Evolutionary conservation across 2,797 vertebrate genomes (phyloP), one percentile per base, ranked within the genome.

Genomic region (Manis crassicaudata): DNA sequence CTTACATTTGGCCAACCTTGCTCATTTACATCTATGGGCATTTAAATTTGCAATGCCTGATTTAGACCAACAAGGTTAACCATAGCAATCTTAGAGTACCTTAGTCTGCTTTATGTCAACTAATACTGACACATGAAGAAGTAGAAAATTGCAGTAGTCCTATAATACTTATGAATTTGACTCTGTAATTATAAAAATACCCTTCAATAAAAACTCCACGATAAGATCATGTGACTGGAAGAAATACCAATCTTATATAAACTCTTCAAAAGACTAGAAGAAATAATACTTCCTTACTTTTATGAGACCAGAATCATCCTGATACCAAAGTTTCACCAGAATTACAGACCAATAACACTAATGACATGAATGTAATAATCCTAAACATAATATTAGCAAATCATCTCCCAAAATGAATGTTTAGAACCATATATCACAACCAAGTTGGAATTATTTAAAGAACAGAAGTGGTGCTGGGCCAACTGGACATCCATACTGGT

Each of bases 291-390:
- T 81, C 11, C 50, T 50, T 75, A 72, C 2, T 91, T 93, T 83
- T 79, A 65, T 21, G n/a, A 93, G 90, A 83, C 6, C 32, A 85
- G 72, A 92, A 72, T 77, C 68, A 92, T 93, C 23, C 40, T 68
- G 16, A 94, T 18, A 83, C 20, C 13, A 84, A 70, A 79, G 23
- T 25, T 65, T 75, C 56, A 83, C 20, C 84, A 56, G 43, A 86
- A 79, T 75, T 82, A 52, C 6, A 89, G 76, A 82, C 54, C 23
- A 86, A 37, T 54, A 67, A 77, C 14, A 52, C 17, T n/a, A 82
- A 73, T 86, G 37, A 86, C 52, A 54, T 23, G 11, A 54, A 68
- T 37, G 16, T 12, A 84, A 63, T 70, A 76, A 84, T 80, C 37
- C 80, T 93, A 73, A 79, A 86, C 5, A 89, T 88, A 87, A 56